Conservation (phyloP, 2,888 invertebrate species). For the Chironomus riparius region DNA sequence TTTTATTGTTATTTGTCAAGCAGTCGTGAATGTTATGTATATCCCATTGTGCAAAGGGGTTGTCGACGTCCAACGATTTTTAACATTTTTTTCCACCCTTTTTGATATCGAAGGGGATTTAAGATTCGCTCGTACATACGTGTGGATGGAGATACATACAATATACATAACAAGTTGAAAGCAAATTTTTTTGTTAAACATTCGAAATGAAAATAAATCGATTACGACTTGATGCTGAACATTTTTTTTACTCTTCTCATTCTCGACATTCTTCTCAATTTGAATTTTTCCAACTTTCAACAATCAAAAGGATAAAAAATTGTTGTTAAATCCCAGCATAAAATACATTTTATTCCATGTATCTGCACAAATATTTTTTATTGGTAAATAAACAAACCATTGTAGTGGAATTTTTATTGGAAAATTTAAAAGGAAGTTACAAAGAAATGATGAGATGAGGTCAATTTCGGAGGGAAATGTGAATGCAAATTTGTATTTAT, state of each 20-base stretch:
- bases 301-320: background rate
- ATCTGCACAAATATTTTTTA: no score
- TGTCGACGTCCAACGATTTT: background rate
- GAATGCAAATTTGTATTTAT: no score
- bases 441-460: no score
- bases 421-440: no score
- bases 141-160: background rate
- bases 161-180: background rate
- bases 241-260: background rate
- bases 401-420: no score
- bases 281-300: slow-evolving; percentile 16
- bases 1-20: slow-evolving; percentile 26
- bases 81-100: background rate
- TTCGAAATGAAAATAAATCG: background rate
- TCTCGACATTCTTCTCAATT: slow-evolving; percentile 3
- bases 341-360: background rate
- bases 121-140: background rate
- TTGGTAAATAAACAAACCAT: no score
- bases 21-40: background rate
- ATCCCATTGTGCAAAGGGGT: background rate
- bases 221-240: background rate
- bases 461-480: no score
- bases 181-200: background rate
- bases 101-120: background rate
- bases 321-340: background rate